Percentiles rank a stretch among this genome's conserved stretches.
Conservation (phyloP, 37 sponge, comb jelly and placozoan genomes). For the Haliclona indistincta region DNA sequence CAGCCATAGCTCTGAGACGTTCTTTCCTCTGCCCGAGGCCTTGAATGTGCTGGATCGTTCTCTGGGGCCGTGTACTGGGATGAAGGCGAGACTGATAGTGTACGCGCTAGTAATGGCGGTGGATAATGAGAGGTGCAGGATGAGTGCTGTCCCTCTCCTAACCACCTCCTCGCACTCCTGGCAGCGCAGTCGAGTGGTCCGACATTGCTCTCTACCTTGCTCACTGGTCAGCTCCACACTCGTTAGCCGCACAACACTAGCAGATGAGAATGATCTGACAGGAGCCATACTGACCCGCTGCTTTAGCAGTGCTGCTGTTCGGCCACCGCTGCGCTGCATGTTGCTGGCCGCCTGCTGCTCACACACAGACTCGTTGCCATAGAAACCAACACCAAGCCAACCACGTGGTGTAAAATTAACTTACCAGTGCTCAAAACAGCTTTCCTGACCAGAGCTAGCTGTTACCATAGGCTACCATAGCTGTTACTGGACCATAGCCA, state of each 20-base stretch:
- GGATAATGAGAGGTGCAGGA: slow-evolving; percentile 50
- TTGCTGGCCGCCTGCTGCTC: too few species aligned
- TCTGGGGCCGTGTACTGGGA: slow-evolving; percentile 47
- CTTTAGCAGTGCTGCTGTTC: too few species aligned
- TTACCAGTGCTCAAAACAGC: too few species aligned
- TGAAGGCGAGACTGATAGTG: slow-evolving; percentile 59
- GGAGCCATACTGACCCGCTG: too few species aligned
- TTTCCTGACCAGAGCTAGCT: too few species aligned
- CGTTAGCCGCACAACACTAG: slow-evolving; percentile 2
- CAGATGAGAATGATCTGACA: not conserved
- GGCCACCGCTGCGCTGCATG: too few species aligned
- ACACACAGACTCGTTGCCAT: too few species aligned
- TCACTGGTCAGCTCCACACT: slow-evolving; percentile 12
- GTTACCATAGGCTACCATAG: too few species aligned
- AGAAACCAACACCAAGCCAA: too few species aligned
- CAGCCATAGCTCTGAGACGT: slow-evolving; percentile 50
- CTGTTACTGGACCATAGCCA: too few species aligned
- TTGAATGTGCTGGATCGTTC: slow-evolving; percentile 73
- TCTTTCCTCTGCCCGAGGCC: slow-evolving; percentile 55
- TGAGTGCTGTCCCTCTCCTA: slow-evolving; percentile 54
- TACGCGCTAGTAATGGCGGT: slow-evolving; percentile 26
- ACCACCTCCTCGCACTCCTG: not conserved
- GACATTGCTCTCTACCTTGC: not conserved
- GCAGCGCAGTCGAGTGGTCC: slow-evolving; percentile 6
- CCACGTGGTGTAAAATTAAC: too few species aligned